Base-by-base conservation (phyloP, 1,140 invertebrate species). In the Pachyrhynchus sulphureomaculatus region DNA sequence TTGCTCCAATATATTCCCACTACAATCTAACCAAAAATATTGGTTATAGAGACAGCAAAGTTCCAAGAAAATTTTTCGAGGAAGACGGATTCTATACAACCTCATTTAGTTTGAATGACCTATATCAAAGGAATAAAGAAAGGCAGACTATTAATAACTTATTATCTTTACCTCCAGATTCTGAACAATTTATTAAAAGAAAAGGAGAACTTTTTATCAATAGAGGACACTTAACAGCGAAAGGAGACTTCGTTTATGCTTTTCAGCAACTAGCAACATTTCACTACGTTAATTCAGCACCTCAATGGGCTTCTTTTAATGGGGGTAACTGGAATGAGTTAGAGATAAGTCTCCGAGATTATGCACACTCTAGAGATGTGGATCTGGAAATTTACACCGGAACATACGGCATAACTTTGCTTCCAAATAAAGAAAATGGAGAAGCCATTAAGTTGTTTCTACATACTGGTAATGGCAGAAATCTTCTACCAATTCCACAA, bases 181-280 rank as follows among this genome's bases (percentile, higher is more conserved):
- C 68, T 2, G 29, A 34, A 0, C 52, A 65, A 39, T 75, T 74
- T 54, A 66, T 79, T 1, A 57, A 66, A 4, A 29, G 26, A 42
- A 77, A 82, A 23, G 85, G 85, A 15, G 85, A 88, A 36, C 57
- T 62, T 17, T 84, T 69, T 67, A 65, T 89, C 45, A 78, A 86
- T 0, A 78, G 84, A 32, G 87, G 87, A 18, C 88, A 89, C 66
- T 74, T 88, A n/a, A 77, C 82, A 0, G 86, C 87, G 21, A 86
- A 87, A 68, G 81, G 79, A 26, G 86, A 89, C 68, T 84, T 83
- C 42, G 76, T 87, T 1, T 86, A 81, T 61, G 84, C 80, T 0
- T 73, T 80, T 10, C 82, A 84, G 45, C 85, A 89, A 69, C 78
- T 82, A 0, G 76, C 83, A n/a, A 85, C 85, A 2, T 88, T 85